Conservation (phyloP, 2,888 invertebrate species). For the Zele albiditarsus region DNA sequence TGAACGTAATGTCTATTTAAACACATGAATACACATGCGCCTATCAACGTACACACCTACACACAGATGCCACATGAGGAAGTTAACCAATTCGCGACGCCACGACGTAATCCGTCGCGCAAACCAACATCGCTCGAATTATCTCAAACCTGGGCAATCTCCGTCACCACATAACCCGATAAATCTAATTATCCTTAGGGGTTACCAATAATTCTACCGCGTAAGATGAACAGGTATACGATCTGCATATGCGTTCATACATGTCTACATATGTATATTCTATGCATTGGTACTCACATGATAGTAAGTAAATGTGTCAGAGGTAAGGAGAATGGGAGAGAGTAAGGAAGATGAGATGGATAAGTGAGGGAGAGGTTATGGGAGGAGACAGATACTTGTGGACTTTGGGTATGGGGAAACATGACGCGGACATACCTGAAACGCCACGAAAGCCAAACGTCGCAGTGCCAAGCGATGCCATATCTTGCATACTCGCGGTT, state of each 20-base stretch:
- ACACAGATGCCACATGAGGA: conserved; percentile 2
- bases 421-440: conserved; percentile 32
- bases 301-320: no score
- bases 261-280: not conserved
- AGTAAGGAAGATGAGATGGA: not conserved
- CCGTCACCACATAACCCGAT: conserved; percentile 61
- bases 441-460: conserved; percentile 36
- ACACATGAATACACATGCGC: not conserved
- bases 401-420: conserved; percentile 21
- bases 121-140: conserved; percentile 55
- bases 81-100: conserved; percentile 44
- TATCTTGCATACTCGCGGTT: conserved; percentile 34
- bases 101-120: conserved; percentile 55
- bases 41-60: not conserved
- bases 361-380: not conserved
- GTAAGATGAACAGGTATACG: conserved; percentile 16
- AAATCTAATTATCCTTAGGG: conserved; percentile 65
- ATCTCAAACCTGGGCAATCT: conserved; percentile 57
- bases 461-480: conserved; percentile 26
- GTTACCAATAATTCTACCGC: conserved; percentile 62
- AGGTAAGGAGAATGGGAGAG: no score
- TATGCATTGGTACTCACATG: not conserved
- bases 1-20: not conserved
- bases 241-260: conserved; percentile 21
- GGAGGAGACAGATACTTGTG: conserved; percentile 3